Evolutionary conservation across 2,888 invertebrate genomes (phyloP).

Genomic region (Dolichomitus sp.): DNA sequence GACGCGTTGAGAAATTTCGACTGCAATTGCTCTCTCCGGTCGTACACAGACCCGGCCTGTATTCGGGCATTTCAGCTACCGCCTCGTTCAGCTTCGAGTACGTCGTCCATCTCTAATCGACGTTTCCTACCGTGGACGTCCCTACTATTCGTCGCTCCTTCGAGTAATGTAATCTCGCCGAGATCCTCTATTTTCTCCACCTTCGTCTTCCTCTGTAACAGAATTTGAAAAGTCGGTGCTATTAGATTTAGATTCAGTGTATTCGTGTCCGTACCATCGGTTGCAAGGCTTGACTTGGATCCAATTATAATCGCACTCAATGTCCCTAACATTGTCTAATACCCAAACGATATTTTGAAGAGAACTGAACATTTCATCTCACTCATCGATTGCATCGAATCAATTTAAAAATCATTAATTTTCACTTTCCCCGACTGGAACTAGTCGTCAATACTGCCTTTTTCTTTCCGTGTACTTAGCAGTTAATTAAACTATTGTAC

Average conservation of each 20-base stretch:
- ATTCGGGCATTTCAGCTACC: not conserved
- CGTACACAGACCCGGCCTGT: not conserved
- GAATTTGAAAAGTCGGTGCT: slow-evolving; percentile 65
- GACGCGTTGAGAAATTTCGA: slow-evolving; percentile 42
- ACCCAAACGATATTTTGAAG: slow-evolving; percentile 90
- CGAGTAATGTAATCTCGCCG: slow-evolving; percentile 48
- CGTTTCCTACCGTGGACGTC: slow-evolving; percentile 28
- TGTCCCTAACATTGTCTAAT: slow-evolving; percentile 89
- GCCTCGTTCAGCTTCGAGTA: not conserved
- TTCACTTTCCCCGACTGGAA: not conserved
- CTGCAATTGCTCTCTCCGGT: slow-evolving; percentile 25
- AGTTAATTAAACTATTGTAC: too few relatives aligned
- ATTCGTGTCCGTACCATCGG: slow-evolving; percentile 87
- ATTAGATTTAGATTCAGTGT: slow-evolving; percentile 88
- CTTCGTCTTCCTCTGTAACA: slow-evolving; percentile 52
- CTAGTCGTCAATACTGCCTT: too few relatives aligned
- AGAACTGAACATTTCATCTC: slow-evolving; percentile 86
- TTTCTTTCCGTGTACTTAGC: too few relatives aligned
- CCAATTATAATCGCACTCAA: slow-evolving; percentile 89
- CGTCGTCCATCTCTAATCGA: slow-evolving; percentile 52
- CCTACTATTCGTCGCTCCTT: slow-evolving; percentile 10
- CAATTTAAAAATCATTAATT: not conserved
- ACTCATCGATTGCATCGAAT: slow-evolving; percentile 15
- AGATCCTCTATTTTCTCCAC: slow-evolving; percentile 39
- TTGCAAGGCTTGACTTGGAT: slow-evolving; percentile 89